Percentiles rank a stretch among this genome's conserved stretches.
Conservation (phyloP, 2,797 vertebrate species). For the Monodelphis domestica region DNA sequence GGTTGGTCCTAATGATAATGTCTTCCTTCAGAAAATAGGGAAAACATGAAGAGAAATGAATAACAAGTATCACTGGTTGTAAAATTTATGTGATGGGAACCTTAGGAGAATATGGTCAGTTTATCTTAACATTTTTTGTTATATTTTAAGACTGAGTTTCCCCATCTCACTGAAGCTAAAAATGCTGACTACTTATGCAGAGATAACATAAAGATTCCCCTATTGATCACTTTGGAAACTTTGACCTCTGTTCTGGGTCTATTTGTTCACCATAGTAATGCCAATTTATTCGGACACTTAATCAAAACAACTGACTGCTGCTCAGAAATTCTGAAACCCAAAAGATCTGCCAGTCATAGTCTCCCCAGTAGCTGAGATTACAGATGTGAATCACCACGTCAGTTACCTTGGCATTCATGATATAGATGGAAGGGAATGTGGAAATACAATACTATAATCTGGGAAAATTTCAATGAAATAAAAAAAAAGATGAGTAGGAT, state of each 20-base stretch:
- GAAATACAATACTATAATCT: neutral
- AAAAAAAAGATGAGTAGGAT: neutral
- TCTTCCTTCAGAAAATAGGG: neutral
- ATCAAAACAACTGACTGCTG: neutral
- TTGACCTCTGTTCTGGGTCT: neutral
- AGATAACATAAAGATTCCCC: neutral
- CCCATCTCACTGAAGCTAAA: neutral
- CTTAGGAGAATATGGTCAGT: neutral
- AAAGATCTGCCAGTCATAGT: neutral
- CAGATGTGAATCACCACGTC: neutral
- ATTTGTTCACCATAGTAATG: neutral
- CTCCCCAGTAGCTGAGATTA: neutral
- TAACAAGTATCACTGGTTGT: neutral
- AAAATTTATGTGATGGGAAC: neutral
- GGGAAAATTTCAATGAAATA: neutral
- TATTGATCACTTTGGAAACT: neutral
- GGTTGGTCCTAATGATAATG: neutral
- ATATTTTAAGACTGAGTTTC: neutral
- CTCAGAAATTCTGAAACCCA: neutral
- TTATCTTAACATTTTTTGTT: neutral
- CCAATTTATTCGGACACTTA: neutral
- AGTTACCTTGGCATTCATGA: neutral
- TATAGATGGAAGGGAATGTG: neutral
- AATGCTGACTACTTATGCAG: neutral
- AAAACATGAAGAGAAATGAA: neutral